Evolutionary conservation across 1,140 invertebrate genomes (phyloP).

Genomic region (Microplitis demolitor): DNA sequence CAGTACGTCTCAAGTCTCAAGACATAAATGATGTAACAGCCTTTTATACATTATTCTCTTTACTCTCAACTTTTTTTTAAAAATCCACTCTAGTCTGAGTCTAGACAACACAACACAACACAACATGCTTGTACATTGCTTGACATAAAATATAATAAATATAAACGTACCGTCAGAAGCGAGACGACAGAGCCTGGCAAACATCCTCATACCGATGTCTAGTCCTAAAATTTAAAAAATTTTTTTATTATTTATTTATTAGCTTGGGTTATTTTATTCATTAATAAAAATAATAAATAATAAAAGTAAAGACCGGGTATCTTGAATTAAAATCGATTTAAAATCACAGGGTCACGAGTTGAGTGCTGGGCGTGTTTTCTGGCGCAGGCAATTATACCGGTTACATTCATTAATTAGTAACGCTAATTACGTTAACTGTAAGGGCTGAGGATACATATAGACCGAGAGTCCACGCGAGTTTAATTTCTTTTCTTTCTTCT

Average conservation of each 20-base stretch:
- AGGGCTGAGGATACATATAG: background rate
- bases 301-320: background rate
- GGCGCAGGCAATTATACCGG: constrained; percentile 5
- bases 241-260: background rate
- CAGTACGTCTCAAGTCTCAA: background rate
- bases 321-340: background rate
- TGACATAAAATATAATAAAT: too few species aligned
- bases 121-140: too few species aligned
- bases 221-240: constrained; percentile 2
- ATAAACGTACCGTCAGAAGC: constrained; percentile 22
- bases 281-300: too few species aligned
- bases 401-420: constrained; percentile 44
- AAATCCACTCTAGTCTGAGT: background rate
- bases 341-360: constrained; percentile 1
- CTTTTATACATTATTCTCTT: constrained; percentile 34
- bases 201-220: constrained; percentile 35
- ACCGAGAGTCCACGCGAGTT: background rate
- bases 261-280: background rate
- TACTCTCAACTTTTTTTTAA: background rate
- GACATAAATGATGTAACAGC: background rate
- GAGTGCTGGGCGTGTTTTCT: background rate
- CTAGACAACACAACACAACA: too few species aligned
- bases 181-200: constrained; percentile 43
- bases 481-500: constrained; percentile 25
- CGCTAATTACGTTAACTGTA: constrained; percentile 41